These are phyloP conservation scores for Aphelenchoides avenae DNA, from an alignment of 1,140 invertebrate genomes.

Conservation along the genomic window DNA sequence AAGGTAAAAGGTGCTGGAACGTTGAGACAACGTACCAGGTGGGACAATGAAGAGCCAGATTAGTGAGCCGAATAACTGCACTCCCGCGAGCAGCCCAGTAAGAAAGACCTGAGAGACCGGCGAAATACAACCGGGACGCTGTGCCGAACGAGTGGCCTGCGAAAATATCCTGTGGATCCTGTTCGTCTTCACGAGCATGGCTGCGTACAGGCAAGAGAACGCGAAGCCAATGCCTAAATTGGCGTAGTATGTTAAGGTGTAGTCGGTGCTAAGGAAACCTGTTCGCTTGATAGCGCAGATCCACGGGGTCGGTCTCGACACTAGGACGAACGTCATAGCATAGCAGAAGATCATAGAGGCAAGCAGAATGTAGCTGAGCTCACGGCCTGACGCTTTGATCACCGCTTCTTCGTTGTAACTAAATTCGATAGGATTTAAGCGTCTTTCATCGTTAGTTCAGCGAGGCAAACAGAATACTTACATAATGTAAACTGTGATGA, in stretches of 20 bases:
- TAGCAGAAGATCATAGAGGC: constrained; percentile 67
- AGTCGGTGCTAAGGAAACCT: constrained; percentile 56
- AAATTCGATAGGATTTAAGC: constrained; percentile 4
- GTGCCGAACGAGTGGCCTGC: constrained; percentile 67
- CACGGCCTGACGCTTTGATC: constrained; percentile 74
- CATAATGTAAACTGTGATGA: constrained; percentile 61
- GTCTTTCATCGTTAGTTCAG: constrained; percentile 5
- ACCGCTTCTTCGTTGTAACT: constrained; percentile 72
- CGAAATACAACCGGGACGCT: constrained; percentile 71
- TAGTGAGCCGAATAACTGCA: constrained; percentile 66
- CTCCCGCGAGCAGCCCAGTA: constrained; percentile 66
- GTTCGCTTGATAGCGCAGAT: constrained; percentile 68
- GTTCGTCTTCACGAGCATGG: constrained; percentile 74
- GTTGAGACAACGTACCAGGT: constrained; percentile 63
- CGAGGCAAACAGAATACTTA: constrained; percentile 7
- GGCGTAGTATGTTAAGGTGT: constrained; percentile 3
- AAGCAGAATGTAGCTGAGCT: constrained; percentile 74
- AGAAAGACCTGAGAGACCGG: constrained; percentile 71
- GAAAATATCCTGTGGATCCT: constrained; percentile 71
- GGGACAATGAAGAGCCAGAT: constrained; percentile 69
- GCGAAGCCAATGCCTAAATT: constrained; percentile 66
- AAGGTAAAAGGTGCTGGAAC: constrained; percentile 16
- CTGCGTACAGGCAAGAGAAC: constrained; percentile 71
- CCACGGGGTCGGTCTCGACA: constrained; percentile 66
- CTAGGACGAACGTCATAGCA: constrained; percentile 67